Percentiles rank a stretch among this genome's conserved stretches.
Evolutionary conservation across 2,113 vertebrate genomes (phyloP).

Genomic region (Falcunculus frontatus): DNA sequence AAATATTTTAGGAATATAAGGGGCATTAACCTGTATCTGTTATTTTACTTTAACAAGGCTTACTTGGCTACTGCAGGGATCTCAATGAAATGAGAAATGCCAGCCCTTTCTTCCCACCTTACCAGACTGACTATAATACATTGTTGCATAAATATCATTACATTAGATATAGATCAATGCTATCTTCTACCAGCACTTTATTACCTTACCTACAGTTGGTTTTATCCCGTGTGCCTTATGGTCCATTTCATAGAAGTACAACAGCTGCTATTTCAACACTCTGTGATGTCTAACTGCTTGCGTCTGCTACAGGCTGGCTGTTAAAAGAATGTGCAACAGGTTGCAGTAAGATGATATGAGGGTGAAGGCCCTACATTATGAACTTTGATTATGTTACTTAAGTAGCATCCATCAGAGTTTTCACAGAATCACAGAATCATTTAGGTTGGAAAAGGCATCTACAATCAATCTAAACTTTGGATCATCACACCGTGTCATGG

Average conservation of each 20-base stretch:
- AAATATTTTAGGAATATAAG: neutral
- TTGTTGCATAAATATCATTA: neutral
- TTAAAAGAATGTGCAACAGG: neutral
- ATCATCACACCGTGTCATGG: neutral
- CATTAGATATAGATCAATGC: neutral
- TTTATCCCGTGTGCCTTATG: neutral
- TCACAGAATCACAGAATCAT: neutral
- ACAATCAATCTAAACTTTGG: neutral
- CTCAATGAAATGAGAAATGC: neutral
- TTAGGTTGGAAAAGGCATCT: neutral
- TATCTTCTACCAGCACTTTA: neutral
- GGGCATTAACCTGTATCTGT: neutral
- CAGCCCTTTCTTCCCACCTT: neutral
- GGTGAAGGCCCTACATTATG: neutral
- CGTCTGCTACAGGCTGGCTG: neutral
- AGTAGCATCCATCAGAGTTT: neutral
- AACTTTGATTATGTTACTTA: neutral
- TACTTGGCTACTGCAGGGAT: neutral
- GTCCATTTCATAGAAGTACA: neutral
- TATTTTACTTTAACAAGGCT: neutral
- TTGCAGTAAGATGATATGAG: neutral
- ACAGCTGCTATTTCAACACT: neutral
- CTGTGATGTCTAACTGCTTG: neutral
- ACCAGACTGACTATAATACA: neutral
- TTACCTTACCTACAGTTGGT: neutral